Evolutionary conservation across 2,888 invertebrate species (phyloP).

Genomic region (Cephalotes varians): DNA sequence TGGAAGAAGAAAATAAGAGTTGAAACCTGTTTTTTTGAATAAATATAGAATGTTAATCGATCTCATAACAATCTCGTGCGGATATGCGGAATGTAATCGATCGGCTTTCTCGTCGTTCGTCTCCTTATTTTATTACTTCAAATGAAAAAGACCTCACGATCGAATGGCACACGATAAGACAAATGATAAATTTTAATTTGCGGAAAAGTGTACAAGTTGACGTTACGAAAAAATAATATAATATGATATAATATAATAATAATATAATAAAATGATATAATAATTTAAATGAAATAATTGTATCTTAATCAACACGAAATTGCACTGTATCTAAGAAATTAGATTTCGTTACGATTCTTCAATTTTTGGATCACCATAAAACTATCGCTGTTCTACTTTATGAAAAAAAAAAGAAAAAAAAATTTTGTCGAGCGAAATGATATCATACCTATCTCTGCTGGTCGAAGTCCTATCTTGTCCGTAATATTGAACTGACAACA

Average conservation of each 20-base stretch:
- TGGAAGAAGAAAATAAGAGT: background rate
- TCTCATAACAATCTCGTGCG: background rate
- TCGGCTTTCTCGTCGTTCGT: background rate
- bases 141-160: background rate
- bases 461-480: slow-evolving; percentile 59
- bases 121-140: background rate
- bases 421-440: background rate
- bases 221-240: background rate
- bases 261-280: no score
- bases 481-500: slow-evolving; percentile 85
- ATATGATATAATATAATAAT: no score
- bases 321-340: background rate
- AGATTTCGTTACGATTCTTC: background rate
- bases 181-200: background rate
- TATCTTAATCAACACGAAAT: background rate
- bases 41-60: slow-evolving; percentile 33
- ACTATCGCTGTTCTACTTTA: background rate
- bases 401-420: background rate
- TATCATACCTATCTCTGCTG: slow-evolving; percentile 78
- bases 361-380: background rate
- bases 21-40: slow-evolving; percentile 35
- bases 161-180: background rate
- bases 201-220: background rate
- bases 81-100: background rate
- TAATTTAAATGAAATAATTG: background rate